phyloP scores from a whole-genome alignment of 2,888 invertebrate species.

The Hypomecis punctinalis region DNA sequence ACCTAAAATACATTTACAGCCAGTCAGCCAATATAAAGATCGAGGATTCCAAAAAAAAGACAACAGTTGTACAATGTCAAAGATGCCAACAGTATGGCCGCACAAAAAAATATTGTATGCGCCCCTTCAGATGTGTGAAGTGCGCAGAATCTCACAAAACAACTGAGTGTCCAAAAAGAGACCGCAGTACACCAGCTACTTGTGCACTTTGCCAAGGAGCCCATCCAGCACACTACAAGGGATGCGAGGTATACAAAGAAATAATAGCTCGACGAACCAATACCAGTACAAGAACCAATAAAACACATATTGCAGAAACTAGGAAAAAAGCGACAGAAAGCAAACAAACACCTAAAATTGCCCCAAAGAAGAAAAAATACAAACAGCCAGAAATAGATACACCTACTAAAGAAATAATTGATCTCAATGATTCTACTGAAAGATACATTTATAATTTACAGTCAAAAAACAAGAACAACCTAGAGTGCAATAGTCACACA shows the following conservation, averaged over 20 bases:
- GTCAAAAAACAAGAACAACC: too few species aligned
- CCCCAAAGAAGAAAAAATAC: conserved; percentile 5
- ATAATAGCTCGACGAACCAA: conserved; percentile 7
- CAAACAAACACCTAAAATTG: conserved; percentile 1
- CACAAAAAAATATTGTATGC: conserved; percentile 9
- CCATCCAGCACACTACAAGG: conserved; percentile 33
- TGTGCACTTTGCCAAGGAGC: conserved; percentile 38
- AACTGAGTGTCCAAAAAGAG: neutral
- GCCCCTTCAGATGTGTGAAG: neutral
- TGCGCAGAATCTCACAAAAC: neutral
- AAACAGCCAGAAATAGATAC: too few species aligned
- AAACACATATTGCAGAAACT: neutral
- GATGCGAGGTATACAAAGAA: conserved; percentile 15
- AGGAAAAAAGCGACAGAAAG: neutral
- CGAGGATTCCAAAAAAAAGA: neutral
- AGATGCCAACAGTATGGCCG: conserved; percentile 45
- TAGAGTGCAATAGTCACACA: too few species aligned
- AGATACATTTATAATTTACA: too few species aligned
- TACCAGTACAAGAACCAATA: neutral
- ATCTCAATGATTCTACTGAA: too few species aligned
- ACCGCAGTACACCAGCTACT: neutral
- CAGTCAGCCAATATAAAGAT: neutral
- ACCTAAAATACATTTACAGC: neutral
- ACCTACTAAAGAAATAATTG: too few species aligned
- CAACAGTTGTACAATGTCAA: conserved; percentile 25